These are phyloP conservation scores for Lacanobia oleracea DNA, from an alignment of 2,888 invertebrate genomes.

Conservation along the genomic window DNA sequence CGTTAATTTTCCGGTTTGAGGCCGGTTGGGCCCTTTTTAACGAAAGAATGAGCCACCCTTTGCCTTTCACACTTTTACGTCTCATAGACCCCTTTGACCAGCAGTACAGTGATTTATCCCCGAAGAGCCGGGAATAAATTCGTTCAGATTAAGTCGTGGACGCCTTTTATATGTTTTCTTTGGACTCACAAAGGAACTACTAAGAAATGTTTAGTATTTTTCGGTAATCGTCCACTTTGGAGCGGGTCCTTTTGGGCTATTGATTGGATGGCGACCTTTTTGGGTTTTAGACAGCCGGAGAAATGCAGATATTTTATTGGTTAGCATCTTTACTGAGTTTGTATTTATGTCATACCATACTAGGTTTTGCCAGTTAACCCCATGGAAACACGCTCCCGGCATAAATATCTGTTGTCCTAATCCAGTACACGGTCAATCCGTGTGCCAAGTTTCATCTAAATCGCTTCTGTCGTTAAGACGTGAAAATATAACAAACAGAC, in stretches of 20 bases:
- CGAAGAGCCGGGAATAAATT: conserved; percentile 72
- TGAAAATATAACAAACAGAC: too few relatives aligned
- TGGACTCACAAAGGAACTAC: conserved; percentile 60
- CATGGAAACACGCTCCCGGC: too few relatives aligned
- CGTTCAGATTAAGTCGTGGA: conserved; percentile 69
- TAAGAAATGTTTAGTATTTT: conserved; percentile 64
- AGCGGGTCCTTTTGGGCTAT: conserved; percentile 32
- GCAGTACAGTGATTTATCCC: conserved; percentile 72
- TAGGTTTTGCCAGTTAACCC: background rate
- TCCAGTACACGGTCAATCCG: too few relatives aligned
- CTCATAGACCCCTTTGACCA: conserved; percentile 74
- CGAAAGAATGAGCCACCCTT: conserved; percentile 69
- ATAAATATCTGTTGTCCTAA: too few relatives aligned
- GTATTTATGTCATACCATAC: background rate
- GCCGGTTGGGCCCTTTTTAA: conserved; percentile 66
- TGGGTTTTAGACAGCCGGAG: conserved; percentile 7
- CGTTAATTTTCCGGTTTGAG: conserved; percentile 87
- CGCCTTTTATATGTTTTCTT: conserved; percentile 62
- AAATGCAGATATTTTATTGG: conserved; percentile 16
- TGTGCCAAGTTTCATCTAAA: too few relatives aligned
- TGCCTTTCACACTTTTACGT: conserved; percentile 74
- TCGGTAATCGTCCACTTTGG: conserved; percentile 51
- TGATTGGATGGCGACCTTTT: conserved; percentile 52
- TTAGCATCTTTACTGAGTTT: background rate
- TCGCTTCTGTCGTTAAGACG: too few relatives aligned